phyloP scores from a whole-genome alignment of 2,797 vertebrate species.

The Acipenser ruthenus region DNA sequence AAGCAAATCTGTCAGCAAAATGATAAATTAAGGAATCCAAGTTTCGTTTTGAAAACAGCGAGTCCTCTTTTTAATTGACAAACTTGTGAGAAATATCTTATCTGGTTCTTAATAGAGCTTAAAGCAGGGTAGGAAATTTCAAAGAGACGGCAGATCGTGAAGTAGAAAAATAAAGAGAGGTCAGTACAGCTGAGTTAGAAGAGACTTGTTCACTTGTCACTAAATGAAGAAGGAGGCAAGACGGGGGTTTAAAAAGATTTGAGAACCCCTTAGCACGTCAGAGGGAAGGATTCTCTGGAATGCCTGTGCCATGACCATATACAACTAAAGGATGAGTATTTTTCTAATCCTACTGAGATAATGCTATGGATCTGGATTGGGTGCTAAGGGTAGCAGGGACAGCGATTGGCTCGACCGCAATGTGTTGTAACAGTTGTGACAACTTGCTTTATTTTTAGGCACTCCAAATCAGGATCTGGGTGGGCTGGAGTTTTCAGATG shows the following conservation, averaged over 20 bases:
- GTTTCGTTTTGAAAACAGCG: constrained; percentile 36
- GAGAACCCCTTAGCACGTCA: constrained; percentile 59
- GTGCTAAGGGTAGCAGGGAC: constrained; percentile 30
- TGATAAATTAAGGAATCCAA: constrained; percentile 52
- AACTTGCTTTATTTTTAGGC: constrained; percentile 60
- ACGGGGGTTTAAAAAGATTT: constrained; percentile 41
- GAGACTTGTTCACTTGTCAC: constrained; percentile 38
- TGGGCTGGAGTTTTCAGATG: constrained; percentile 23
- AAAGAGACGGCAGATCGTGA: constrained; percentile 32
- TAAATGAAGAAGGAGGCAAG: constrained; percentile 36
- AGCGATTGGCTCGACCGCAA: constrained; percentile 38
- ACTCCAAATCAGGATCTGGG: constrained; percentile 35
- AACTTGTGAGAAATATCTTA: constrained; percentile 36
- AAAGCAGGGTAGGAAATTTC: constrained; percentile 17
- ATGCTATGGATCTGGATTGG: constrained; percentile 44
- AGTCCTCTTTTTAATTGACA: constrained; percentile 47
- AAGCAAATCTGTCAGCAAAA: constrained; percentile 34
- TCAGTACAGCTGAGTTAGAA: constrained; percentile 21
- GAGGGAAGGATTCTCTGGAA: constrained; percentile 69
- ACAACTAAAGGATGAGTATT: constrained; percentile 48
- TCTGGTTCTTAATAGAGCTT: constrained; percentile 32
- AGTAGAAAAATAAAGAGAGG: constrained; percentile 20
- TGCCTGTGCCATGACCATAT: constrained; percentile 65
- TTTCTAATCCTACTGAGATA: constrained; percentile 44
- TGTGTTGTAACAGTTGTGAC: constrained; percentile 45